Evolutionary conservation across 2,797 vertebrate species (phyloP), one percentile per base, ranked within the genome.

Genomic region (Onychomys leucogaster): DNA sequence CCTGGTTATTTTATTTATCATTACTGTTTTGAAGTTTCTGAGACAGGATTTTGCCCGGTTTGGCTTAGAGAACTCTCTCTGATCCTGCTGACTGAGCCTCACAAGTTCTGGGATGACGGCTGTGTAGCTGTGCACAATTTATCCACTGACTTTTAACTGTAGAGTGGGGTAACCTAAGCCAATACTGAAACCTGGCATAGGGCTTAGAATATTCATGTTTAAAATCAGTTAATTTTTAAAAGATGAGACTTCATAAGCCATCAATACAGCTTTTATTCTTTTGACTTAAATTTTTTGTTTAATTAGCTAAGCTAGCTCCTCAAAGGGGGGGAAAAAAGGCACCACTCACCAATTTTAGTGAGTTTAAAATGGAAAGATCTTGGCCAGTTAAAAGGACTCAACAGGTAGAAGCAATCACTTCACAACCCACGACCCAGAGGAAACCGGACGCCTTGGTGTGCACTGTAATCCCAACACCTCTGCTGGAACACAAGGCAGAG

Each of bases 231-330:
- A 87, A 86, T 63, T 37, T 93, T 87, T 75, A 4, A 57, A 57
- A 91, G 11, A 8, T 84, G 84, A 89, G 14, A 29, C 6, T 88
- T 93, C 49, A 71, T 23, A 77, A 52, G 59, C 3, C 23, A 65
- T 34, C 86, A 49, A 85, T 21, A 52, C 19, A 92, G 32, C 34
- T 94, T 86, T 89, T 52, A 46, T 83, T 92, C 69, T 85, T 92
- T 69, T 93, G 37, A 86, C 34, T 89, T 85, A 19, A 27, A 59
- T 3, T 82, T 27, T 37, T 96, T 85, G 21, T 34, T 96, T 87
- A 84, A 92, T 91, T 65, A 92, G 19, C 67, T 83, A 90, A 88
- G 85, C 77, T 52, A 90, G 85, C 80, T 94, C 52, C 90, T 96
- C 77, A 67, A 19, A 59, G n/a, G n/a, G n/a, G n/a, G n/a, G n/a